Conservation (phyloP, 2,888 invertebrate genomes). For the Xanthorhoe designata region DNA sequence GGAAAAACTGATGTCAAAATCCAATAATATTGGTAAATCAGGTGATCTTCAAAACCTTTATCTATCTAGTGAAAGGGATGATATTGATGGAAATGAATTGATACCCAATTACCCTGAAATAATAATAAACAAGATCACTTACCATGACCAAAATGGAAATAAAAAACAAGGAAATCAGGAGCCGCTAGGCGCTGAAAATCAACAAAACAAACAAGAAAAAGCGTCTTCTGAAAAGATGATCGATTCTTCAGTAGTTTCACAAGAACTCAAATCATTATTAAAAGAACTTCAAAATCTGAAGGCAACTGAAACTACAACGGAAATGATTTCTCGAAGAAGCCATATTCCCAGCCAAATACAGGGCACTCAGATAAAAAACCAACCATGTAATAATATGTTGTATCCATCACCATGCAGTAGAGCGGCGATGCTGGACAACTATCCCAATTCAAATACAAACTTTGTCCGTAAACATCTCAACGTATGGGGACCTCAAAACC, state of each 20-base stretch:
- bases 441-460: constrained; percentile 24
- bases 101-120: constrained; percentile 35
- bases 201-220: neutral
- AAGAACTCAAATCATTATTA: constrained; percentile 31
- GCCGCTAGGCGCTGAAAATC: neutral
- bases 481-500: constrained; percentile 27
- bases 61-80: neutral
- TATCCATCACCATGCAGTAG: constrained; percentile 15
- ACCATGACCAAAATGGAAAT: constrained; percentile 15
- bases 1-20: constrained; percentile 7
- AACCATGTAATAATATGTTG: constrained; percentile 19
- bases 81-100: constrained; percentile 21
- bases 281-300: constrained; percentile 25
- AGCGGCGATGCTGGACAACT: constrained; percentile 11
- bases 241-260: neutral
- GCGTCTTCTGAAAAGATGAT: neutral
- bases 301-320: constrained; percentile 4
- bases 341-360: neutral
- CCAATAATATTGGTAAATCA: neutral
- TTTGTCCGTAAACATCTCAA: constrained; percentile 24
- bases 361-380: constrained; percentile 11
- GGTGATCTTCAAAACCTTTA: constrained; percentile 2
- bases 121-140: constrained; percentile 32
- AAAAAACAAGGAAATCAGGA: neutral
- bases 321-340: constrained; percentile 12